phyloP scores from a whole-genome alignment of 2,113 vertebrate species.

The Baryphthengus martii region DNA sequence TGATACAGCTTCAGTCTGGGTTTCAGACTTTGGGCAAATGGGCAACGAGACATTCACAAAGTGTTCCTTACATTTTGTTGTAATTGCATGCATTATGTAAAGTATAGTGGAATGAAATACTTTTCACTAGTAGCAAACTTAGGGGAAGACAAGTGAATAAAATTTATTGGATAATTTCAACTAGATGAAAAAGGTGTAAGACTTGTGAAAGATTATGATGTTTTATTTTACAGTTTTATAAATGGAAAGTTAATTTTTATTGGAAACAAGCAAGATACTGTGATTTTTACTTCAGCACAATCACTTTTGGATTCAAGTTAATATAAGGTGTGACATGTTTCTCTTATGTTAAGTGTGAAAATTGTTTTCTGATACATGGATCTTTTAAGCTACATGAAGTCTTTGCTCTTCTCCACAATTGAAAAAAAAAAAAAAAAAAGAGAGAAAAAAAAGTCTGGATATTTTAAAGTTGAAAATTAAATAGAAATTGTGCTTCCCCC shows the following conservation, averaged over 20 bases:
- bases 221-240: not conserved
- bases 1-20: not conserved
- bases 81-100: not conserved
- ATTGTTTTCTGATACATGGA: not conserved
- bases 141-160: not conserved
- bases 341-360: not conserved
- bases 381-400: not conserved
- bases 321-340: not conserved
- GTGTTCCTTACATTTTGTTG: not conserved
- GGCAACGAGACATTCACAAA: not conserved
- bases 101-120: not conserved
- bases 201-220: not conserved
- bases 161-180: not conserved
- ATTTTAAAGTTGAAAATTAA: not conserved
- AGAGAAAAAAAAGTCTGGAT: fast-evolving
- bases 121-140: not conserved
- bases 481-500: fast-evolving
- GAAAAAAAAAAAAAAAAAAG: too few relatives aligned
- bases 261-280: not conserved
- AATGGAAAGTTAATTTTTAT: not conserved
- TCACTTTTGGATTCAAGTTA: not conserved
- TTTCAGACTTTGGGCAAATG: not conserved
- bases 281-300: not conserved
- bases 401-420: not conserved
- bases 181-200: not conserved